Base-by-base conservation (phyloP, 2,113 vertebrate genomes). In the Cranoglanis bouderius region DNA sequence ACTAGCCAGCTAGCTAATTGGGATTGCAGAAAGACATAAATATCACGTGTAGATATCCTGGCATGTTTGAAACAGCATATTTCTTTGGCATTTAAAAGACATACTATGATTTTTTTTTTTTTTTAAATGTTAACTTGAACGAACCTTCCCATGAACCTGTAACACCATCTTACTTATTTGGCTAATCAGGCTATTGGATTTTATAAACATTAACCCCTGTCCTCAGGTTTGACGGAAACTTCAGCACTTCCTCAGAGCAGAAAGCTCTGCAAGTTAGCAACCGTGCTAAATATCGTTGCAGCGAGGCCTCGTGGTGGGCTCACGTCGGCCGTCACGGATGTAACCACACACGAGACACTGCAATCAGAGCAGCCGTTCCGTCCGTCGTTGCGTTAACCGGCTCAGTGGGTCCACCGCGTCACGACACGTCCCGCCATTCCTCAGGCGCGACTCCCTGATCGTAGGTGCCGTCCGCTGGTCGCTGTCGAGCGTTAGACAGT, bases 341-440 rank as follows among this genome's bases (percentile, higher is more conserved):
- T 86, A 83, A 91, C 89, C 87, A 89, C 49, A 57, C 80, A 51
- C 14, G 2, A 18, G 16, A 21, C 18, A 26, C 82, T 82, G 46
- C 87, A 90, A 90, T 90, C 87, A 88, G 63, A 61, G 77, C 32
- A 19, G 43, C 61, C 46, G 26, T 61, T 19, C 38, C 14, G 38
- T 70, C 38, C 61, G 2, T 32, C 72, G 2, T 43, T n/a, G 40
- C 43, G 53, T 78, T 35, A 84, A 86, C 81, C 26, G 87, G 87
- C 40, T 89, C 59, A 53, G 81, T 65, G 49, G 7, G 26, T 63
- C 46, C 38, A 40, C 84, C 46, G 1, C 67, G 86, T 89, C 32
- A 51, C 38, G 19, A 85, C 75, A 89, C 77, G 84, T 70, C 88
- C 49, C 70, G 81, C 84, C 90, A 87, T 92, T 91, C 90, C 88